phyloP scores from a whole-genome alignment of 2,113 vertebrate genomes.

The Canis aureus region DNA sequence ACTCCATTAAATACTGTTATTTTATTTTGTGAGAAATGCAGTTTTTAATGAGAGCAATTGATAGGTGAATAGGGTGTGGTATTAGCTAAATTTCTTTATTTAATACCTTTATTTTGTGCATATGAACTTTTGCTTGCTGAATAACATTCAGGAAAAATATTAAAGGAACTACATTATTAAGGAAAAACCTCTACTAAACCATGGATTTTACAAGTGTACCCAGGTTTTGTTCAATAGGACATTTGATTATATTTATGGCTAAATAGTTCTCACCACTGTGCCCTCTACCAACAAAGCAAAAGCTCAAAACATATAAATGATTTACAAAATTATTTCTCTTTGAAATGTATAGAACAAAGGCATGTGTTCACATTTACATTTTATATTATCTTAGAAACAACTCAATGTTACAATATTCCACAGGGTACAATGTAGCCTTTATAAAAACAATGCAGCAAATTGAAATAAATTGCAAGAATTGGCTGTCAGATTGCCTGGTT shows the following conservation, averaged over 20 bases:
- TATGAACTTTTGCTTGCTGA: neutral
- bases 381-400: slow-evolving; percentile 81
- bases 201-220: neutral
- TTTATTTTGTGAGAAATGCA: slow-evolving; percentile 7
- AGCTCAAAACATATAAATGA: slow-evolving; percentile 54
- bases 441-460: slow-evolving; percentile 75
- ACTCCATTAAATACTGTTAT: neutral
- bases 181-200: neutral
- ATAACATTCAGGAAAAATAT: neutral
- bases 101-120: neutral
- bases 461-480: slow-evolving; percentile 79
- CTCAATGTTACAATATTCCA: slow-evolving; percentile 70
- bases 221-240: neutral
- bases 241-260: slow-evolving; percentile 22
- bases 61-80: neutral
- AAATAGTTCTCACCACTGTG: slow-evolving; percentile 18
- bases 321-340: slow-evolving; percentile 71
- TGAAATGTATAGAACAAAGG: slow-evolving; percentile 75
- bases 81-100: slow-evolving; percentile 35
- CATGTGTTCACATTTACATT: slow-evolving; percentile 79
- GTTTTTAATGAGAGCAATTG: neutral
- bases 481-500: slow-evolving; percentile 74
- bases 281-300: slow-evolving; percentile 50
- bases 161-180: neutral
- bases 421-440: slow-evolving; percentile 68